Conservation (phyloP, 2,888 invertebrate genomes). For the Lasioglossum morio region DNA sequence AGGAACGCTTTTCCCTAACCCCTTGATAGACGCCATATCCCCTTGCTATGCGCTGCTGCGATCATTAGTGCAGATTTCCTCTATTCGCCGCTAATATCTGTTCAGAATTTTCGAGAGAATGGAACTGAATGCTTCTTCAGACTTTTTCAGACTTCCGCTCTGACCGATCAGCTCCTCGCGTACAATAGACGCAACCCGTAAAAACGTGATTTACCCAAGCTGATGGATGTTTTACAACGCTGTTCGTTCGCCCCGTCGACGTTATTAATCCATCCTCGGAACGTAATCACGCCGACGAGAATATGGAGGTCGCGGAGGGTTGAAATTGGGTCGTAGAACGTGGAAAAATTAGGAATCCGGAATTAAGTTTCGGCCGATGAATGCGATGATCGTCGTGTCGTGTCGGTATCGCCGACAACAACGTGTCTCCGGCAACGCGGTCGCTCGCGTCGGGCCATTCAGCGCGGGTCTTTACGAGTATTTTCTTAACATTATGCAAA, state of each 20-base stretch:
- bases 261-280: neutral
- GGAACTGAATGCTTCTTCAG: neutral
- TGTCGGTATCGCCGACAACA: conserved; percentile 53
- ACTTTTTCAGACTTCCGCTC: neutral
- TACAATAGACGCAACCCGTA: neutral
- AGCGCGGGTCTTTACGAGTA: conserved; percentile 61
- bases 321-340: neutral
- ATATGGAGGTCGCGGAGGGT: neutral
- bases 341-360: neutral
- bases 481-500: conserved; percentile 75
- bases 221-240: neutral
- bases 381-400: conserved; percentile 46
- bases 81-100: neutral
- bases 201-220: neutral
- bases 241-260: neutral
- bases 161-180: neutral
- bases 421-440: neutral
- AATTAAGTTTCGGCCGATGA: conserved; percentile 27
- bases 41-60: neutral
- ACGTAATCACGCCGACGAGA: neutral
- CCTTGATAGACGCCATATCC: neutral
- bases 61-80: neutral
- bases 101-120: neutral
- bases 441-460: conserved; percentile 26
- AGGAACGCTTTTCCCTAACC: neutral